Evolutionary conservation across 2,113 vertebrate genomes (phyloP).

Genomic region (Drymodes brunneopygia): DNA sequence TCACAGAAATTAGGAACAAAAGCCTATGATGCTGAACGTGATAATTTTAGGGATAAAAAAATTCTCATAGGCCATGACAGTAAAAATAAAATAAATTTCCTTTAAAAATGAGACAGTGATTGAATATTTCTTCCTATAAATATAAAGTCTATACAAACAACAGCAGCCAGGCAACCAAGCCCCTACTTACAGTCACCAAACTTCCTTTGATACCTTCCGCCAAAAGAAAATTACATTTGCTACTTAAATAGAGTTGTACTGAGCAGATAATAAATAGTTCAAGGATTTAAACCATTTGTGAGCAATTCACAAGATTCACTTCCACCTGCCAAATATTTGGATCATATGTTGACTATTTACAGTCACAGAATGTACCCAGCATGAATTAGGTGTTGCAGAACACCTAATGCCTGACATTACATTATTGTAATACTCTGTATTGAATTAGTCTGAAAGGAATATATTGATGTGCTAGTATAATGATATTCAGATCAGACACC

Average conservation of each 20-base stretch:
- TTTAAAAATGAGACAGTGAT: neutral
- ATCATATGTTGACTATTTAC: neutral
- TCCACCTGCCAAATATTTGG: neutral
- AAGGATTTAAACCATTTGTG: neutral
- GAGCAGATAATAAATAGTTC: neutral
- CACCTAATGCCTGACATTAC: neutral
- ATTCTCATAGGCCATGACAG: neutral
- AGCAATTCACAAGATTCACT: constrained; percentile 23
- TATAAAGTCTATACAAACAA: neutral
- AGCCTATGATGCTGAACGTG: neutral
- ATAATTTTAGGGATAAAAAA: neutral
- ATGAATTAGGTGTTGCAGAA: neutral
- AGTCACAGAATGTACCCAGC: neutral
- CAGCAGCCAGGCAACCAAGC: neutral
- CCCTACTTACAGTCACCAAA: neutral
- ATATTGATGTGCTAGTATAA: neutral
- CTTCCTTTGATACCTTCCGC: neutral
- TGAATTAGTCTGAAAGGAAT: neutral
- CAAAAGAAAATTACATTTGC: neutral
- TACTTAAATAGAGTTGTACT: neutral
- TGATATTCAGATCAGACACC: neutral
- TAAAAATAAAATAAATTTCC: neutral
- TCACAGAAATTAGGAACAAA: neutral
- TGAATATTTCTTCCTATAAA: neutral
- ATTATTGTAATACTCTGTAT: neutral